Conservation (phyloP, 2,113 vertebrate species). For the Clarias gariepinus region DNA sequence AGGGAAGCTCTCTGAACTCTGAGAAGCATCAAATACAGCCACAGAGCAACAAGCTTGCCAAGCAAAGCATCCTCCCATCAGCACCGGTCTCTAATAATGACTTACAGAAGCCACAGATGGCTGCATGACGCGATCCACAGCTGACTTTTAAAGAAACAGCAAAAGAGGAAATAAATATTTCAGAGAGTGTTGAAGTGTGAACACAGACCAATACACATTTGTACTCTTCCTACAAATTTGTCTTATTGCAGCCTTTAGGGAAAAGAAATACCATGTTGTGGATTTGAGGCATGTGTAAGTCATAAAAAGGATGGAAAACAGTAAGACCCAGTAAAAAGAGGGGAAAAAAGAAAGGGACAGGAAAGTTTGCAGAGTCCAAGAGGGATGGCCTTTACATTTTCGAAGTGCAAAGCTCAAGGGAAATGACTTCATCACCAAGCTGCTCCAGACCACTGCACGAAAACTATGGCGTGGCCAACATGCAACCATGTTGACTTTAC, state of each 20-base stretch:
- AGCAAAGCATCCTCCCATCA: conserved; percentile 52
- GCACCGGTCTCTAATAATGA: conserved; percentile 47
- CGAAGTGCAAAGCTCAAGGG: conserved; percentile 80
- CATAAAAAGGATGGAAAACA: conserved; percentile 75
- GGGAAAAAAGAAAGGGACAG: conserved; percentile 28
- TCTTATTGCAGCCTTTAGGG: neutral
- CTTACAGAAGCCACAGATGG: conserved; percentile 48
- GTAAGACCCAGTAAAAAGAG: conserved; percentile 10
- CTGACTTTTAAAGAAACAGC: neutral
- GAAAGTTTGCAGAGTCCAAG: conserved; percentile 41
- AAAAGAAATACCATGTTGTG: neutral
- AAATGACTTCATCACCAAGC: conserved; percentile 86
- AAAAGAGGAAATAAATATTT: conserved; percentile 21
- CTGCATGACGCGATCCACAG: conserved; percentile 20
- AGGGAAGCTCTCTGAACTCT: neutral
- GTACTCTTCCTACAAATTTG: neutral
- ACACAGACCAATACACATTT: conserved; percentile 6
- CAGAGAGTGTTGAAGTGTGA: conserved; percentile 28
- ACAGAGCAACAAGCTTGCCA: conserved; percentile 35
- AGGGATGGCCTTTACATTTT: conserved; percentile 69
- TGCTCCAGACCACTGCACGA: conserved; percentile 73
- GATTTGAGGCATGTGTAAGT: conserved; percentile 66
- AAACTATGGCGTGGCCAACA: conserved; percentile 68
- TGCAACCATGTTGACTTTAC: conserved; percentile 83
- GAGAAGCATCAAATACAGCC: conserved; percentile 30